Conservation (phyloP, 2,113 vertebrate genomes). For the Sorex fumeus region DNA sequence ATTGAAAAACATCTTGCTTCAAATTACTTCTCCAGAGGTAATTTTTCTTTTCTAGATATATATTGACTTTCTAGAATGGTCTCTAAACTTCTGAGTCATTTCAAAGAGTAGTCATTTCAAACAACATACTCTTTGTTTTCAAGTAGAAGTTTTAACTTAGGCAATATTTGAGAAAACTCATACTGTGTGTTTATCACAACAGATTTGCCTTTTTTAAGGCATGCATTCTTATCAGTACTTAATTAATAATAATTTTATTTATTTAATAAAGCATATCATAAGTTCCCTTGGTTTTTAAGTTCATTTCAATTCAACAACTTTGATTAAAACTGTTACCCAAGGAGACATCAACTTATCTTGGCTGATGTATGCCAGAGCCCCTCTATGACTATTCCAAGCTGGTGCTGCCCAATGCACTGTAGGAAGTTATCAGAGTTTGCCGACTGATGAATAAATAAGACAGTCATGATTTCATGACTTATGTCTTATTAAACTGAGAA, state of each 20-base stretch:
- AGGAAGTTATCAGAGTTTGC: background rate
- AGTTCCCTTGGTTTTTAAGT: background rate
- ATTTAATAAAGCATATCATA: background rate
- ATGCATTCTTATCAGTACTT: background rate
- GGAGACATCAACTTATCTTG: background rate
- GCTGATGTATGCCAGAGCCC: background rate
- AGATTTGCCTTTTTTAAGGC: background rate
- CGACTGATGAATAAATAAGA: background rate
- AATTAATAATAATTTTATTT: conserved; percentile 6
- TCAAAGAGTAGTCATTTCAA: conserved; percentile 1
- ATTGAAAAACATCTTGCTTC: too few species aligned
- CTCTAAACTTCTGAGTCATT: conserved; percentile 3
- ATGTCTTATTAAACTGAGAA: conserved; percentile 34
- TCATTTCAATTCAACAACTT: background rate
- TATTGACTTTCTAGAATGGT: background rate
- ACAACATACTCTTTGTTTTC: background rate
- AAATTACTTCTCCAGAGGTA: background rate
- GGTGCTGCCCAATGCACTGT: background rate
- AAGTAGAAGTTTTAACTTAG: conserved; percentile 23
- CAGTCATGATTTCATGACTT: background rate
- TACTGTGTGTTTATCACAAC: background rate
- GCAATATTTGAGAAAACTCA: background rate
- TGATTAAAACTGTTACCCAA: background rate
- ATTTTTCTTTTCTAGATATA: background rate
- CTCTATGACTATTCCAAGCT: background rate